Evolutionary conservation across 2,113 vertebrate genomes (phyloP).

Genomic region (Ascaphus truei): DNA sequence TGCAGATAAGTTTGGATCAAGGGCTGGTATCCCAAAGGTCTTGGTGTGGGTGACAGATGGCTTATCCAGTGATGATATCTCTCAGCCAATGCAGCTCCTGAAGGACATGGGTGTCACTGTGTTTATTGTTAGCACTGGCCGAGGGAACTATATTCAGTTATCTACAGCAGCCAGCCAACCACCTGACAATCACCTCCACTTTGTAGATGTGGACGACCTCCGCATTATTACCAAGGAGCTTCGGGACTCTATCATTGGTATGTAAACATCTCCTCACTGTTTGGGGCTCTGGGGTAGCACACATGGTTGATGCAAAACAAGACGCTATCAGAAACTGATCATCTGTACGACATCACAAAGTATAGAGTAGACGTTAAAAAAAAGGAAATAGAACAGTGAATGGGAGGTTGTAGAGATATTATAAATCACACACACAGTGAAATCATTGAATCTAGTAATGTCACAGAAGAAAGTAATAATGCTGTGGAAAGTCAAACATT

Average conservation of each 20-base stretch:
- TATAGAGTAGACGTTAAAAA: too few species aligned
- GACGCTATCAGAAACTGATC: too few species aligned
- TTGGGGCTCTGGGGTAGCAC: too few species aligned
- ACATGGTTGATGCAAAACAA: background rate
- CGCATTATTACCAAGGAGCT: slow-evolving; percentile 80
- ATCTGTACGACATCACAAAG: too few species aligned
- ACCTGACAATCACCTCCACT: slow-evolving; percentile 72
- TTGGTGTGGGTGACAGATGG: slow-evolving; percentile 94
- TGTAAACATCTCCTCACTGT: slow-evolving; percentile 4
- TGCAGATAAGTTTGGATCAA: slow-evolving; percentile 53
- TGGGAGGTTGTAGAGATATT: too few species aligned
- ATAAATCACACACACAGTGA: too few species aligned
- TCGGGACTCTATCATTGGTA: slow-evolving; percentile 78
- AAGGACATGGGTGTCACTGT: slow-evolving; percentile 76
- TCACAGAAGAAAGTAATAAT: too few species aligned
- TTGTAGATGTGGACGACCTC: slow-evolving; percentile 91
- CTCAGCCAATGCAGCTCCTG: slow-evolving; percentile 72
- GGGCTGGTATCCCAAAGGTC: slow-evolving; percentile 76
- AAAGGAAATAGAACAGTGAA: too few species aligned
- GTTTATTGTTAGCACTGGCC: slow-evolving; percentile 86
- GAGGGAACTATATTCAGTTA: slow-evolving; percentile 76
- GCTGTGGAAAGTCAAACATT: too few species aligned
- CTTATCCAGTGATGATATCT: slow-evolving; percentile 79
- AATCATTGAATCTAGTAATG: too few species aligned
- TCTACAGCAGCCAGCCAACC: slow-evolving; percentile 75